Evolutionary conservation across 2,797 vertebrate species (phyloP).

Genomic region (Chelmon rostratus): DNA sequence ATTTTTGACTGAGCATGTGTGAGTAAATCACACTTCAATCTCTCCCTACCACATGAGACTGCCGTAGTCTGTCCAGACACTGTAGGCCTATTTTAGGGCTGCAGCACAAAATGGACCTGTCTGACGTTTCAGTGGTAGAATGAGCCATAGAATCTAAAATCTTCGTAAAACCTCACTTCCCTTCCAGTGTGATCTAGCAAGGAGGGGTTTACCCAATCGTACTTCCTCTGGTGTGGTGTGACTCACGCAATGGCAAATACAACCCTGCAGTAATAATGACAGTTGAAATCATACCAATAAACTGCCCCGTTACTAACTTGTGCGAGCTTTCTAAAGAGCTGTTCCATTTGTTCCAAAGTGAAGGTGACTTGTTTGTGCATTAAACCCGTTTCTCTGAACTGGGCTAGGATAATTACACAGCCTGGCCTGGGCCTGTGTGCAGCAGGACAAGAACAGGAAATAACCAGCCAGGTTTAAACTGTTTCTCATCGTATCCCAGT

Average conservation of each 20-base stretch:
- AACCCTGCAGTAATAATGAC: conserved; percentile 22
- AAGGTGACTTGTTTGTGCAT: conserved; percentile 16
- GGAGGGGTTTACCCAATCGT: conserved; percentile 70
- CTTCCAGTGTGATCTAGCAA: conserved; percentile 52
- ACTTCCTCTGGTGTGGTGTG: conserved; percentile 72
- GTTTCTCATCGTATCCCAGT: conserved; percentile 45
- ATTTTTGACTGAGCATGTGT: conserved; percentile 77
- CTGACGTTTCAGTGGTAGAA: conserved; percentile 54
- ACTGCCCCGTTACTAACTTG: background rate
- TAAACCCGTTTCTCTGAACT: conserved; percentile 39
- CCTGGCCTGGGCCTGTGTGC: background rate
- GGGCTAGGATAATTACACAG: conserved; percentile 27
- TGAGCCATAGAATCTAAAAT: conserved; percentile 62
- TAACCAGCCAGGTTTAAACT: conserved; percentile 30
- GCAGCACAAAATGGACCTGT: conserved; percentile 64
- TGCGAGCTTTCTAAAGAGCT: background rate
- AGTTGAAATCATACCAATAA: conserved; percentile 12
- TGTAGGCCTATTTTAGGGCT: conserved; percentile 69
- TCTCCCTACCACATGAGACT: conserved; percentile 70
- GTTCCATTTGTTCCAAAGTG: conserved; percentile 21
- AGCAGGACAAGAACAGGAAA: conserved; percentile 46
- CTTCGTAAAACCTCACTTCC: conserved; percentile 65
- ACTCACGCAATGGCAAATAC: conserved; percentile 57
- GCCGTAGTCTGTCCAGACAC: conserved; percentile 63
- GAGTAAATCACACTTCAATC: conserved; percentile 79